Percentiles rank a stretch among this genome's conserved stretches.
phyloP scores from a whole-genome alignment of 92 coral and sea anemone genomes.

The Epizoanthus rinbou region DNA sequence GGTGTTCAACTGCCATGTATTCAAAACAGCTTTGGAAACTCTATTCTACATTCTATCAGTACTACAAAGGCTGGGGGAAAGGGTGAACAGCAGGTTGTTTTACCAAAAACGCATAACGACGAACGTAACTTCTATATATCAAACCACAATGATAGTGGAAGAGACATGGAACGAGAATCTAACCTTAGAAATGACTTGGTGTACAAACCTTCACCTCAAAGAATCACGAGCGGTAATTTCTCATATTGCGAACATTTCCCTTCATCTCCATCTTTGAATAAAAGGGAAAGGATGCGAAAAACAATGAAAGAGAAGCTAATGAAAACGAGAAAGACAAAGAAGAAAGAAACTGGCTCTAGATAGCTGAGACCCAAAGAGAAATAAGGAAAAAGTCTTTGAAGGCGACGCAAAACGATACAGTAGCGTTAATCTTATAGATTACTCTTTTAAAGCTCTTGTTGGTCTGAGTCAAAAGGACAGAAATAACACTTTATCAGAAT shows the following conservation, averaged over 20 bases:
- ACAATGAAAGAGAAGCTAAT: not conserved
- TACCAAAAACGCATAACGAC: not conserved
- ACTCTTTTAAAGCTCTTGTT: too few species aligned
- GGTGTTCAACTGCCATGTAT: slow-evolving; percentile 1
- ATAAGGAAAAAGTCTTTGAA: not conserved
- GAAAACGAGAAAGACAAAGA: not conserved
- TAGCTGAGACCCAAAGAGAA: not conserved
- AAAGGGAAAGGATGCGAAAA: not conserved
- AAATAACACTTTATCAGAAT: too few species aligned
- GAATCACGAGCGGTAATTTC: not conserved
- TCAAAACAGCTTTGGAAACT: not conserved
- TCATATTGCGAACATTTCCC: not conserved
- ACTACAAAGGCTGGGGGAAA: not conserved
- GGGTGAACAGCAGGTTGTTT: not conserved
- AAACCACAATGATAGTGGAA: not conserved
- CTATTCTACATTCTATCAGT: not conserved
- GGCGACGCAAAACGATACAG: too few species aligned
- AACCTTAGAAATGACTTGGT: not conserved
- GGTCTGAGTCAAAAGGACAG: too few species aligned
- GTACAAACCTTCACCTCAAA: not conserved
- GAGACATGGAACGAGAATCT: not conserved
- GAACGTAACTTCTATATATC: not conserved
- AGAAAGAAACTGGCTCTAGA: not conserved
- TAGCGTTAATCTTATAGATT: not conserved
- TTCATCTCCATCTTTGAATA: not conserved